Conservation (phyloP, 2,888 invertebrate species). For the Girardia tigrina region DNA sequence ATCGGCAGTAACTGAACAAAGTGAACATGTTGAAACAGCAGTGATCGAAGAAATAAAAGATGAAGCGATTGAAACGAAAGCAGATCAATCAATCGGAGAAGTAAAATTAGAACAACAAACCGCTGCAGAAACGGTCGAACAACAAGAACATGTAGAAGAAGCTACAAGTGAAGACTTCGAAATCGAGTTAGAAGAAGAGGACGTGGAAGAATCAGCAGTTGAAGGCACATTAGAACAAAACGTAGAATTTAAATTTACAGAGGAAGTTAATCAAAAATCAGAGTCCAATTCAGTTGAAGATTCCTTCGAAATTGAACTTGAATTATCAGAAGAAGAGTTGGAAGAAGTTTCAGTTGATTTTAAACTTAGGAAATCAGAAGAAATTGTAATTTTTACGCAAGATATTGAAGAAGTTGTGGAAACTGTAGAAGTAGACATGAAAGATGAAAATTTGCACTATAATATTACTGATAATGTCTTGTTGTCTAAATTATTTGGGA, state of each 20-base stretch:
- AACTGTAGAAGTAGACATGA: neutral
- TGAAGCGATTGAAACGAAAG: too few species aligned
- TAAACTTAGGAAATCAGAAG: neutral
- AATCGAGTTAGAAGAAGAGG: neutral
- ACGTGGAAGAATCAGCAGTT: neutral
- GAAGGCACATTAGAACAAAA: neutral
- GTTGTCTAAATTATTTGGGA: too few species aligned
- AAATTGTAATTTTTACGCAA: neutral
- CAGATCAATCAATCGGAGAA: too few species aligned
- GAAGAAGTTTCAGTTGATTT: neutral
- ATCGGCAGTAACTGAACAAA: too few species aligned
- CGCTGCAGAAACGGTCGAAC: too few species aligned
- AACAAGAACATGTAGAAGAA: neutral
- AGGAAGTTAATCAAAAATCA: neutral
- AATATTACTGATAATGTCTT: too few species aligned
- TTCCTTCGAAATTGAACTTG: neutral
- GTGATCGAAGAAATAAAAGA: neutral
- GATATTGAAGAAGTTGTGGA: neutral
- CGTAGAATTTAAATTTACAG: neutral
- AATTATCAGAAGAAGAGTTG: neutral
- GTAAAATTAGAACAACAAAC: too few species aligned
- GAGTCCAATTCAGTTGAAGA: conserved; percentile 7
- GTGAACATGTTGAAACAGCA: neutral
- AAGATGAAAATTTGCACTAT: too few species aligned
- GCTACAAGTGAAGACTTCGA: neutral